Percentiles rank a stretch among this genome's conserved stretches.
phyloP scores from a whole-genome alignment of 30 jellyfish, hydroid and myxozoan species.

The Turritopsis dohrnii region DNA sequence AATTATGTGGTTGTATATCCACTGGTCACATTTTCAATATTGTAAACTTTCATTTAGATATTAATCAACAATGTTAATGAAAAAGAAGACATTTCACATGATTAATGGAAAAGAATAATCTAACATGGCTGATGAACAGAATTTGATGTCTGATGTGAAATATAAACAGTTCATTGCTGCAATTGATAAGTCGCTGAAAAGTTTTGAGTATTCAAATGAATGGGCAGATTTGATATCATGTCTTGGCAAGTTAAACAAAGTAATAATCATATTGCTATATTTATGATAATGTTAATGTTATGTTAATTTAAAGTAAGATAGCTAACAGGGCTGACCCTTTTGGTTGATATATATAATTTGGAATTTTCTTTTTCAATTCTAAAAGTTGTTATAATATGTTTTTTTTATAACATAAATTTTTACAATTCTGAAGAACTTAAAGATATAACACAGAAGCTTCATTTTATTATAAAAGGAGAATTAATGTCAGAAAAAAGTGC shows the following conservation, averaged over 20 bases:
- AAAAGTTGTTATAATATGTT: no score
- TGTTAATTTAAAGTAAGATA: no score
- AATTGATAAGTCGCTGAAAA: slow-evolving; percentile 78
- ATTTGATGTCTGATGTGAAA: slow-evolving; percentile 55
- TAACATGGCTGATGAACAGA: slow-evolving; percentile 61
- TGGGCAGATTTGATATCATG: slow-evolving; percentile 98
- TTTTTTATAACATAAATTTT: no score
- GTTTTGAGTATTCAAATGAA: slow-evolving; percentile 91
- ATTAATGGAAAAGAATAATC: neutral
- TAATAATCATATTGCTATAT: no score
- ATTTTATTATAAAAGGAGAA: no score
- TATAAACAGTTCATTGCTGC: slow-evolving; percentile 75
- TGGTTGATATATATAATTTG: no score
- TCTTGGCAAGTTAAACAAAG: slow-evolving; percentile 86
- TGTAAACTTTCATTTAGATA: neutral
- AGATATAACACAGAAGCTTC: no score
- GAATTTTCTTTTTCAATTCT: no score
- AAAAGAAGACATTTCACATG: neutral
- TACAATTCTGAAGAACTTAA: no score
- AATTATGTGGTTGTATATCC: neutral
- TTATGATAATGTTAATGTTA: no score
- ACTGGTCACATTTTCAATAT: neutral
- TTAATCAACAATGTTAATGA: neutral
- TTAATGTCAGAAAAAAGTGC: no score
- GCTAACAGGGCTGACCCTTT: no score